Evolutionary conservation across 1,140 invertebrate species (phyloP).

Genomic region (Dysdera silvatica): DNA sequence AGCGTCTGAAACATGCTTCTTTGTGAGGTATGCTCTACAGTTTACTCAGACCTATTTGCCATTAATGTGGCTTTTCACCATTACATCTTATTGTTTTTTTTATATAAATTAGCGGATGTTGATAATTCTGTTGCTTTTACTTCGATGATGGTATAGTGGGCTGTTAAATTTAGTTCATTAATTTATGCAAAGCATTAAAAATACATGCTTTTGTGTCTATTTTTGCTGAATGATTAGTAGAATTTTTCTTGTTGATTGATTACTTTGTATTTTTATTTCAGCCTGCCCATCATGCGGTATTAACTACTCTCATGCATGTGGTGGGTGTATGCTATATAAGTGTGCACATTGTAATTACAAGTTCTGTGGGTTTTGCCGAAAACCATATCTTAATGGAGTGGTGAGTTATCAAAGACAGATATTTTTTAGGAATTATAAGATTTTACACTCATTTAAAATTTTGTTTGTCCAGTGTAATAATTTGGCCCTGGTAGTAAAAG

Average conservation of each 20-base stretch:
- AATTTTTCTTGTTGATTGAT: not conserved
- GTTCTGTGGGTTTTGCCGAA: constrained; percentile 87
- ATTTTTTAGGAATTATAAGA: constrained; percentile 44
- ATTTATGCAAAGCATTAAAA: not conserved
- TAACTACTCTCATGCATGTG: constrained; percentile 39
- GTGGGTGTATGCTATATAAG: constrained; percentile 94
- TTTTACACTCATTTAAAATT: constrained; percentile 63
- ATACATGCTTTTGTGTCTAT: not conserved
- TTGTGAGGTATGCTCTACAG: too few species aligned
- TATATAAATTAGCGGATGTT: too few species aligned
- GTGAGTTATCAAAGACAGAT: constrained; percentile 36
- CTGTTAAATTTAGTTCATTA: too few species aligned
- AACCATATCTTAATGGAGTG: constrained; percentile 77
- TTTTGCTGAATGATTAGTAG: too few species aligned
- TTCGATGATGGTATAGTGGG: too few species aligned
- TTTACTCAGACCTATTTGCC: too few species aligned
- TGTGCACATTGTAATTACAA: constrained; percentile 81
- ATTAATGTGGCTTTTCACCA: too few species aligned
- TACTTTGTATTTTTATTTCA: not conserved
- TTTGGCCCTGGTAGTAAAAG: too few species aligned
- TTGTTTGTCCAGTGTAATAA: too few species aligned
- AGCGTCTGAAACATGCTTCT: too few species aligned
- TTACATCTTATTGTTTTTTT: too few species aligned
- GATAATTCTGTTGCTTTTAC: too few species aligned
- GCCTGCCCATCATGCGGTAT: constrained; percentile 23